Percentiles rank a stretch among this genome's conserved stretches.
Conservation (phyloP, 2,888 invertebrate species). For the Scelioninae gen. 1 region DNA sequence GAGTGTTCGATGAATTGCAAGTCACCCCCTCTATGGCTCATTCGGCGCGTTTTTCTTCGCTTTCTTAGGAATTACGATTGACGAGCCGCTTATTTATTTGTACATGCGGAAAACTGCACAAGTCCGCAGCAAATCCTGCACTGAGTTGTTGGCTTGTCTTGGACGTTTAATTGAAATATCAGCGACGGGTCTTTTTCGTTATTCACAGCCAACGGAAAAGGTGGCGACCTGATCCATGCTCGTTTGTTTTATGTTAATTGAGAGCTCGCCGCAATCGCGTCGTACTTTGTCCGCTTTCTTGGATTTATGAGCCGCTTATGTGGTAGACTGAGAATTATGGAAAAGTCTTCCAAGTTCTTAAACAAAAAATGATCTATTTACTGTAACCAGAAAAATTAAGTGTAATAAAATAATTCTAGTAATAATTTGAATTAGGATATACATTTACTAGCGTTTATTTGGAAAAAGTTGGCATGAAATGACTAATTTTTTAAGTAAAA, state of each 20-base stretch:
- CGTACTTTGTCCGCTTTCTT: too few relatives aligned
- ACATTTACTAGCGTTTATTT: too few relatives aligned
- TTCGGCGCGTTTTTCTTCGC: constrained; percentile 2
- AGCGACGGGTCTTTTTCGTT: constrained; percentile 5
- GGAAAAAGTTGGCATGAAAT: too few relatives aligned
- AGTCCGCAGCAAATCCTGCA: constrained; percentile 12
- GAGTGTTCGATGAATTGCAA: constrained; percentile 34
- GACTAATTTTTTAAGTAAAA: too few relatives aligned
- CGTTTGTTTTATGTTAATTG: not conserved
- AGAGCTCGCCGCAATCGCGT: too few relatives aligned
- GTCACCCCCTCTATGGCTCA: not conserved
- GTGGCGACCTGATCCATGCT: not conserved
- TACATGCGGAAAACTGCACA: constrained; percentile 1
- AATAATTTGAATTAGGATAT: too few relatives aligned
- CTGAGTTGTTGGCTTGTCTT: constrained; percentile 6
- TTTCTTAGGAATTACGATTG: constrained; percentile 2
- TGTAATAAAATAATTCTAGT: too few relatives aligned
- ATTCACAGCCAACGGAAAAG: constrained; percentile 2
- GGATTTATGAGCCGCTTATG: too few relatives aligned
- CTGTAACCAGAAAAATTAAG: too few relatives aligned
- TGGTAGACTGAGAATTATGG: too few relatives aligned
- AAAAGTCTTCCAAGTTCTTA: too few relatives aligned
- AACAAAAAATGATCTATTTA: too few relatives aligned
- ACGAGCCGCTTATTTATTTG: constrained; percentile 10
- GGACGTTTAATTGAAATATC: constrained; percentile 42